Evolutionary conservation across 2,797 vertebrate species (phyloP).

Genomic region (Ctenosaura bakeri): DNA sequence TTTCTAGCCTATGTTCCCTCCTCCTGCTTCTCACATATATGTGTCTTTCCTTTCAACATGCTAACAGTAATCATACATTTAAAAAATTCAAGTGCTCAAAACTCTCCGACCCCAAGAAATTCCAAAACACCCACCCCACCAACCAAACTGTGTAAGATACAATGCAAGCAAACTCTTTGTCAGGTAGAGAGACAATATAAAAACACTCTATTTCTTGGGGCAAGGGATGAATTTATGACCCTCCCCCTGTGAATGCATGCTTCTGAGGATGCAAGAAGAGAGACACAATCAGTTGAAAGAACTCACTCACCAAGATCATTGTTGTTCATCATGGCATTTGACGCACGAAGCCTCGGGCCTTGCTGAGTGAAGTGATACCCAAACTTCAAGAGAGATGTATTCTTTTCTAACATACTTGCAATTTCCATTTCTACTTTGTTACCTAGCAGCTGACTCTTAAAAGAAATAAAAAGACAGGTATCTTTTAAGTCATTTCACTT

Average conservation of each 20-base stretch:
- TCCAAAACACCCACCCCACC: background rate
- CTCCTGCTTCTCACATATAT: background rate
- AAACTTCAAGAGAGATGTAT: slow-evolving; percentile 92
- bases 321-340: slow-evolving; percentile 99
- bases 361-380: slow-evolving; percentile 99
- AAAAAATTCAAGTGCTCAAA: background rate
- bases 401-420: slow-evolving; percentile 96
- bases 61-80: background rate
- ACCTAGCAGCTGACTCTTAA: slow-evolving; percentile 95
- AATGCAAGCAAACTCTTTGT: background rate
- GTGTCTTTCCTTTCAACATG: background rate
- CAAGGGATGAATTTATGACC: background rate
- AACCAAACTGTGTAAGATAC: background rate
- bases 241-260: background rate
- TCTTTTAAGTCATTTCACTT: background rate
- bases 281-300: background rate
- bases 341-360: slow-evolving; percentile 93
- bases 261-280: background rate
- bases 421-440: slow-evolving; percentile 99
- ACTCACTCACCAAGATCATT: slow-evolving; percentile 93
- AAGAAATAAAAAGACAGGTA: slow-evolving; percentile 4
- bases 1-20: background rate
- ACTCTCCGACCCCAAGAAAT: background rate
- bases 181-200: background rate
- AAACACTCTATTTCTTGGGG: background rate